phyloP scores from a whole-genome alignment of 1,140 invertebrate genomes.

The Aphelinus certus region DNA sequence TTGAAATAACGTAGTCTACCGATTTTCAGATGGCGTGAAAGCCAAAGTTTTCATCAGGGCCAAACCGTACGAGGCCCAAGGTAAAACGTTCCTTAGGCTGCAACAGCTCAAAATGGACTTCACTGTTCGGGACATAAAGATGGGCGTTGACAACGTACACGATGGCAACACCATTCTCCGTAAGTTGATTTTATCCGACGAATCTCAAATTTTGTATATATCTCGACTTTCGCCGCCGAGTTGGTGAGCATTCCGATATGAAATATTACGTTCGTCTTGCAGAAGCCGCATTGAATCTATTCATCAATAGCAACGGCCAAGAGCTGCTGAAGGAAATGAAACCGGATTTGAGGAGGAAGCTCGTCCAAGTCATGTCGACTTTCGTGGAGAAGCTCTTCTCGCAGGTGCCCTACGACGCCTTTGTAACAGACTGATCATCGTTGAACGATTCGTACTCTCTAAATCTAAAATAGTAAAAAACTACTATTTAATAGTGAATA shows the following conservation, averaged over 20 bases:
- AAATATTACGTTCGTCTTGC: constrained; percentile 33
- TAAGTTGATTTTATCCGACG: constrained; percentile 65
- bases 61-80: constrained; percentile 68
- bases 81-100: constrained; percentile 72
- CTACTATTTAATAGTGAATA: too few species aligned
- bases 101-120: constrained; percentile 84
- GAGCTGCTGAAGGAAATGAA: constrained; percentile 87
- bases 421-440: constrained; percentile 67
- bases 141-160: constrained; percentile 84
- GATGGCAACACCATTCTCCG: constrained; percentile 81
- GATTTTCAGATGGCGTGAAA: constrained; percentile 78
- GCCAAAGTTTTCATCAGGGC: constrained; percentile 84
- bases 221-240: too few species aligned
- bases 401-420: constrained; percentile 80
- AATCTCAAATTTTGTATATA: constrained; percentile 5
- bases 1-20: too few species aligned
- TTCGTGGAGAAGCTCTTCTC: constrained; percentile 80
- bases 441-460: too few species aligned
- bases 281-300: constrained; percentile 86
- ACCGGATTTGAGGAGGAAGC: constrained; percentile 79
- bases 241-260: too few species aligned
- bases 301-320: constrained; percentile 85
- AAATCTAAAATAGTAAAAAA: too few species aligned
- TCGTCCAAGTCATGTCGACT: constrained; percentile 76
- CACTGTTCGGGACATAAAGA: constrained; percentile 79